A percentile compares a stretch with the other conserved stretches of the same genome.
Evolutionary conservation across 2,797 vertebrate genomes (phyloP).

Genomic region (Arctocebus calabarensis): DNA sequence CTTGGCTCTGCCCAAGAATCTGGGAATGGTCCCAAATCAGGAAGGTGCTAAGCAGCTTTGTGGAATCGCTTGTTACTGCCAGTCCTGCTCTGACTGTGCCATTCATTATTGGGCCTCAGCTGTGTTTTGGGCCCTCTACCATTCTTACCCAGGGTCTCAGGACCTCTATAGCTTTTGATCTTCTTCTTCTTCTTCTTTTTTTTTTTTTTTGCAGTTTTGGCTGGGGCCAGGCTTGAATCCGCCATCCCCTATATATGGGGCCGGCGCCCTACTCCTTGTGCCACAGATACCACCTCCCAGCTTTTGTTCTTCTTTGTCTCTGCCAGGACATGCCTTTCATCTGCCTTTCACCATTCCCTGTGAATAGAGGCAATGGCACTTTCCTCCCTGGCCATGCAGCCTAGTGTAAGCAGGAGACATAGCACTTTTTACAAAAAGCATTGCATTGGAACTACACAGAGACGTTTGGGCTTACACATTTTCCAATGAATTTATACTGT

Average conservation of each 20-base stretch:
- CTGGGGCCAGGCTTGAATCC: too few relatives aligned
- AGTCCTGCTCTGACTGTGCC: neutral
- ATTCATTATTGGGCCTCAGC: neutral
- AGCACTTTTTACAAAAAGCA: neutral
- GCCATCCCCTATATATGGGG: too few relatives aligned
- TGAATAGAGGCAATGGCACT: neutral
- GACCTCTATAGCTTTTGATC: neutral
- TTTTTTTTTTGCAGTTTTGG: too few relatives aligned
- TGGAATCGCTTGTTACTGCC: neutral
- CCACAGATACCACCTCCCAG: too few relatives aligned
- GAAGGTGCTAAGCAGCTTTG: neutral
- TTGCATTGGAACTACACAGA: neutral
- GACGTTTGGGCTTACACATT: neutral
- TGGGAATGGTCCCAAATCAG: neutral
- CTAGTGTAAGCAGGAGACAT: neutral
- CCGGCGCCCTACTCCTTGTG: too few relatives aligned
- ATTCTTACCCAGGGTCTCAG: too few relatives aligned
- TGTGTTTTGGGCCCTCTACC: neutral
- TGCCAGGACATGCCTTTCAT: neutral
- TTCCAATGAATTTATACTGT: neutral
- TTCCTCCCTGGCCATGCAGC: neutral
- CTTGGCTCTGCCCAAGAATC: neutral
- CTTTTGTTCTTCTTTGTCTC: neutral
- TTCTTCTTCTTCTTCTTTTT: too few relatives aligned
- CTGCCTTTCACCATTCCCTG: neutral